Conservation (phyloP, 1,140 invertebrate species). For the Tyrophagus putrescentiae region DNA sequence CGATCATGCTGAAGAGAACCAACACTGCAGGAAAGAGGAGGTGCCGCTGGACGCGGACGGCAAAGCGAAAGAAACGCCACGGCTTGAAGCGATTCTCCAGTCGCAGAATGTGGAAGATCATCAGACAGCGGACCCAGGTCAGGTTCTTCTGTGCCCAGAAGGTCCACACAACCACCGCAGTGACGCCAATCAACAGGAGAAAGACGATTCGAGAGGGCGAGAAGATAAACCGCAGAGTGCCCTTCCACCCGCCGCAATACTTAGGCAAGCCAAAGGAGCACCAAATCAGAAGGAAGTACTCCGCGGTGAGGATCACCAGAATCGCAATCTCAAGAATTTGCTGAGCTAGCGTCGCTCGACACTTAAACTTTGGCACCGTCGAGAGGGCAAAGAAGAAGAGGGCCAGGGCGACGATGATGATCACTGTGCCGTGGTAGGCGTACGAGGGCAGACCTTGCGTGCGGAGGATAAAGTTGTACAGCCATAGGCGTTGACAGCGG, state of each 20-base stretch:
- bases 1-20: neutral
- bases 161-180: neutral
- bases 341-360: neutral
- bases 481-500: too few species aligned
- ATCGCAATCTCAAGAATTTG: neutral
- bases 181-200: neutral
- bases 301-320: neutral
- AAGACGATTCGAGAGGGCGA: constrained; percentile 5
- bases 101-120: neutral
- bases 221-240: neutral
- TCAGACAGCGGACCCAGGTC: constrained; percentile 1
- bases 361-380: neutral
- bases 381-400: too few species aligned
- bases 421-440: too few species aligned
- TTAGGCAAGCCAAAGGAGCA: neutral
- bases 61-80: constrained; percentile 4
- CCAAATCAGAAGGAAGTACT: constrained; percentile 1
- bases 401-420: too few species aligned
- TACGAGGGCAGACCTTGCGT: too few species aligned
- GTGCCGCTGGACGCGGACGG: neutral
- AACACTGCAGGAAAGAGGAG: neutral
- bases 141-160: neutral
- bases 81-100: neutral
- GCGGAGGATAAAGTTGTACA: too few species aligned
- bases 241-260: neutral